Evolutionary conservation across 35 echinoderm and acorn worm genomes (phyloP).

Genomic region (Apostichopus parvimensis): DNA sequence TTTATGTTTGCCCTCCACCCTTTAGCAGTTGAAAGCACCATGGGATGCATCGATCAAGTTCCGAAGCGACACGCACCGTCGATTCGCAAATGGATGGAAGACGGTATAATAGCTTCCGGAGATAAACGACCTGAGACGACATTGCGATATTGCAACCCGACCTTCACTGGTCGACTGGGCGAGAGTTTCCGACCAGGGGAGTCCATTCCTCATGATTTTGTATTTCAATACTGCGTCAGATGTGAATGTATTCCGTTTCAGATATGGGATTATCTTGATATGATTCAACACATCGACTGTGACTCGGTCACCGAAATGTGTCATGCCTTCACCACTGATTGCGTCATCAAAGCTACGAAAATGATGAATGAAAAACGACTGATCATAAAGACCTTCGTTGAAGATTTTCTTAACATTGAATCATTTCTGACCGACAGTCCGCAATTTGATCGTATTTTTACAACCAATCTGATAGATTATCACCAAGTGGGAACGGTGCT

Average conservation of each 20-base stretch:
- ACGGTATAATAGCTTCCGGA: conserved; percentile 47
- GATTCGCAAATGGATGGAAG: conserved; percentile 33
- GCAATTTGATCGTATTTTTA: conserved; percentile 67
- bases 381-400: neutral
- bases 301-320: conserved; percentile 42
- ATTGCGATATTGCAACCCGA: conserved; percentile 54
- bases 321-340: conserved; percentile 6
- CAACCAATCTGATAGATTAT: conserved; percentile 62
- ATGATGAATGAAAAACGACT: conserved; percentile 34
- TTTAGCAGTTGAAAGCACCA: neutral
- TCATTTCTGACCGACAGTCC: neutral
- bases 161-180: conserved; percentile 43
- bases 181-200: neutral
- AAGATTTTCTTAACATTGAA: conserved; percentile 37
- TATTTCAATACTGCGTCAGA: conserved; percentile 39
- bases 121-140: neutral
- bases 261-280: conserved; percentile 68
- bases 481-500: conserved; percentile 9
- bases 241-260: conserved; percentile 50
- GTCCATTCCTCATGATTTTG: neutral
- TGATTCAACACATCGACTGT: neutral
- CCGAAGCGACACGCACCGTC: conserved; percentile 20
- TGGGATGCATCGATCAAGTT: neutral
- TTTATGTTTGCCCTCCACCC: neutral
- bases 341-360: neutral